Evolutionary conservation across 2,797 vertebrate genomes (phyloP), one percentile per base, ranked within the genome.

Genomic region (Enteromius fasciolatus): DNA sequence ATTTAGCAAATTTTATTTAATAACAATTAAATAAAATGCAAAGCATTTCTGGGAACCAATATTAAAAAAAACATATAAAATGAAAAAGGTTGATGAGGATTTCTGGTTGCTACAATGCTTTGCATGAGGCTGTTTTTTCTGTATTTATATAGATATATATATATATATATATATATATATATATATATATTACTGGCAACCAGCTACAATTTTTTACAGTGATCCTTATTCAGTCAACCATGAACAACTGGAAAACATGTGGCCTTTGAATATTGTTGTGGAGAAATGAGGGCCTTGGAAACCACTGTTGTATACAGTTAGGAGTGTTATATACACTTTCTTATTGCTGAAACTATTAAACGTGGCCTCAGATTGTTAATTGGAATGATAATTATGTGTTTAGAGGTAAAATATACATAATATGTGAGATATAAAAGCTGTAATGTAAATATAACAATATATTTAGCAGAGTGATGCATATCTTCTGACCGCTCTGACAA

Each of bases 401-500:
- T 23, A 23, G 2, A 31, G 17, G 25, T 72, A 11, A 48, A 46
- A 70, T 28, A 0, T 2, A 46, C 25, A 63, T 59, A 10, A 23
- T 1, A 17, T 17, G 3, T 25, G 14, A 70, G 25, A 70, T 28
- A 7, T 63, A 17, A 18, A 36, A 36, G 63, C 3, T 66, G 31
- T 67, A n/a, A 28, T 28, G 44, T 48, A 70, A 72, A 48, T 70
- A 48, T 28, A 41, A 46, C n/a, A 44, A n/a, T 20, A 72, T 11
- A 36, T 67, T 39, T 48, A 61, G 25, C 12, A 23, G 20, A 18
- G 41, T 72, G 25, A 41, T 3, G 17, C 11, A 52, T 54, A 46
- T 75, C 4, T n/a, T 92, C 95, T 85, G 86, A 99, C 98, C 46
- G 97, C 96, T 92, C 96, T 95, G 61, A 99, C 98, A 17, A 99